Conservation (phyloP, 2,888 invertebrate species). For the Calephelis perditalis region DNA sequence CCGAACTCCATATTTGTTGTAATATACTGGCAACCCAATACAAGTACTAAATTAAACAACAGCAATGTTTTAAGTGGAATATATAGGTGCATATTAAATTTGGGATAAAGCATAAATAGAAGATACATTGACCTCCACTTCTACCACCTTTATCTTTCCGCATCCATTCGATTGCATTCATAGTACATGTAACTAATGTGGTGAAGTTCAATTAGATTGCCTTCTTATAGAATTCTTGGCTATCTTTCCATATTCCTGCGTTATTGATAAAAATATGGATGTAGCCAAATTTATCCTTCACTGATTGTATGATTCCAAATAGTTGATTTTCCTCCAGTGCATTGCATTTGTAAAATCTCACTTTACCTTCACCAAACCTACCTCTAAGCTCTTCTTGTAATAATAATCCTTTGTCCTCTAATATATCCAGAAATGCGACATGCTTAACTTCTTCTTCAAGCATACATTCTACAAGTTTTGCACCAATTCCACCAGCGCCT, state of each 20-base stretch:
- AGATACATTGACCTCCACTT: slow-evolving; percentile 57
- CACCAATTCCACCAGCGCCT: slow-evolving; percentile 47
- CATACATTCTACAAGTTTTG: slow-evolving; percentile 36
- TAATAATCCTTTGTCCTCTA: slow-evolving; percentile 44
- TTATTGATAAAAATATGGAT: slow-evolving; percentile 36
- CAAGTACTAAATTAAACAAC: slow-evolving; percentile 56
- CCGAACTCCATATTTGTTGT: slow-evolving; percentile 45
- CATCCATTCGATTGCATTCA: slow-evolving; percentile 41
- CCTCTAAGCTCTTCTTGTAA: slow-evolving; percentile 46
- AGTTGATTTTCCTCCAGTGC: slow-evolving; percentile 50
- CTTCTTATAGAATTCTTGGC: slow-evolving; percentile 37
- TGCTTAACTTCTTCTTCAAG: slow-evolving; percentile 45
- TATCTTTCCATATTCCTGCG: slow-evolving; percentile 45
- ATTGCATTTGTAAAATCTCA: slow-evolving; percentile 62
- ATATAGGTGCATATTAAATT: slow-evolving; percentile 45
- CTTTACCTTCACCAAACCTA: slow-evolving; percentile 51
- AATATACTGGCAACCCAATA: slow-evolving; percentile 49
- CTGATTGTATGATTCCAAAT: slow-evolving; percentile 43
- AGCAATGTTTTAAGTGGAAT: slow-evolving; percentile 55
- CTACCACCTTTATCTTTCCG: slow-evolving; percentile 37
- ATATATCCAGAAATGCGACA: slow-evolving; percentile 52
- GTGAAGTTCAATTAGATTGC: slow-evolving; percentile 58
- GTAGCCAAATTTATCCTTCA: slow-evolving; percentile 49
- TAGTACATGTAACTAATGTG: slow-evolving; percentile 49
- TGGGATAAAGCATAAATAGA: slow-evolving; percentile 44